Evolutionary conservation across 2,888 invertebrate species (phyloP).

Genomic region (Alloscopus bannaensis): DNA sequence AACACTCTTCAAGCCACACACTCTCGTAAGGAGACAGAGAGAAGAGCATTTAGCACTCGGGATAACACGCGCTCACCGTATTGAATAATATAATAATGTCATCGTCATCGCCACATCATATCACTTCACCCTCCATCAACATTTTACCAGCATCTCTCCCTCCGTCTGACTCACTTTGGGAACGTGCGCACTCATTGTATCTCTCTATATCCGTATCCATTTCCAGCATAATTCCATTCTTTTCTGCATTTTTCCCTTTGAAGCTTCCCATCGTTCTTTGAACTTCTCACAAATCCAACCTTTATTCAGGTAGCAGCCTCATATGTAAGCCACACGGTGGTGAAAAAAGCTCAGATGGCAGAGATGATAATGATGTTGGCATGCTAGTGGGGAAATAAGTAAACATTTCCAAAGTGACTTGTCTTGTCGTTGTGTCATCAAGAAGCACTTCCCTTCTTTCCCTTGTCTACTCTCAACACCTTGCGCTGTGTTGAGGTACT

Average conservation of each 20-base stretch:
- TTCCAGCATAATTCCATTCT: neutral
- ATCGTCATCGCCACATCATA: slow-evolving; percentile 21
- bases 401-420: slow-evolving; percentile 63
- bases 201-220: neutral
- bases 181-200: no score
- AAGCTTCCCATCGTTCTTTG: no score
- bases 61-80: neutral
- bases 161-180: no score
- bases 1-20: neutral
- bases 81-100: slow-evolving; percentile 19
- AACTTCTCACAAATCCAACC: neutral
- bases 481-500: no score
- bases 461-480: no score
- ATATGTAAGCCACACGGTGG: no score
- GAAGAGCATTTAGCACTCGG: no score
- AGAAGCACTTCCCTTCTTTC: no score
- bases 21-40: neutral
- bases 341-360: slow-evolving; percentile 8
- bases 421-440: slow-evolving; percentile 61
- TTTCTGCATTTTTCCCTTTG: neutral
- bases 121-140: neutral
- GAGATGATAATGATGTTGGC: slow-evolving; percentile 21
- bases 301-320: slow-evolving; percentile 1
- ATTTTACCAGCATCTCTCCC: neutral
- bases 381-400: slow-evolving; percentile 50